phyloP scores from a whole-genome alignment of 2,797 vertebrate genomes.

The Linurgus olivaceus region DNA sequence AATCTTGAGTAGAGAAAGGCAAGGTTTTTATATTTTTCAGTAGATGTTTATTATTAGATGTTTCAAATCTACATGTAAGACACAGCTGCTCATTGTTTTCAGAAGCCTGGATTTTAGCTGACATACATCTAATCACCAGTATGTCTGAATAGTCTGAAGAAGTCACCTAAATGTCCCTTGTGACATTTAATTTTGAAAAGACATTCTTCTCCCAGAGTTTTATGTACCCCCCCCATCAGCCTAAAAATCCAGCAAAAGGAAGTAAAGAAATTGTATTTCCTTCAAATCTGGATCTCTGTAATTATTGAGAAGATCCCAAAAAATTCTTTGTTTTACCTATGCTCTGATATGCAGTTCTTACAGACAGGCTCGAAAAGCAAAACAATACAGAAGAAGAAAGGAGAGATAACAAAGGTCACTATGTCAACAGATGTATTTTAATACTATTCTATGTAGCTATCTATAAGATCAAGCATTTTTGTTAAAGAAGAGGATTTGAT shows the following conservation, averaged over 20 bases:
- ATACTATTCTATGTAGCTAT: background rate
- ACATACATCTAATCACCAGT: background rate
- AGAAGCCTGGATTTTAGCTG: background rate
- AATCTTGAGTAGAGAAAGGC: background rate
- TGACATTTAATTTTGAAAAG: background rate
- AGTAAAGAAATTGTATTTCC: background rate
- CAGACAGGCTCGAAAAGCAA: background rate
- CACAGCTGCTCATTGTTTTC: background rate
- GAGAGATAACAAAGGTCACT: background rate
- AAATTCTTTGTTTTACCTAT: background rate
- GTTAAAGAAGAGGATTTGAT: background rate
- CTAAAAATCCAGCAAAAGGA: background rate
- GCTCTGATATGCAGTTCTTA: background rate
- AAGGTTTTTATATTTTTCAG: background rate
- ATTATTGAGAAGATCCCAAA: background rate
- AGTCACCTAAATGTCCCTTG: background rate
- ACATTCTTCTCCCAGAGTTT: background rate
- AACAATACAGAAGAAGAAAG: background rate
- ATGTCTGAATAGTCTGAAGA: background rate
- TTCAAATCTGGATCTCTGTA: background rate
- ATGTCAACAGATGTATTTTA: background rate
- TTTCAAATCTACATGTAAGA: background rate
- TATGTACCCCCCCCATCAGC: background rate
- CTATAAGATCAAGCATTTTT: background rate
- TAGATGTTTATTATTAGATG: background rate